These are phyloP conservation scores for Parelbella ahira DNA, from an alignment of 2,888 invertebrate genomes.

Conservation along the genomic window DNA sequence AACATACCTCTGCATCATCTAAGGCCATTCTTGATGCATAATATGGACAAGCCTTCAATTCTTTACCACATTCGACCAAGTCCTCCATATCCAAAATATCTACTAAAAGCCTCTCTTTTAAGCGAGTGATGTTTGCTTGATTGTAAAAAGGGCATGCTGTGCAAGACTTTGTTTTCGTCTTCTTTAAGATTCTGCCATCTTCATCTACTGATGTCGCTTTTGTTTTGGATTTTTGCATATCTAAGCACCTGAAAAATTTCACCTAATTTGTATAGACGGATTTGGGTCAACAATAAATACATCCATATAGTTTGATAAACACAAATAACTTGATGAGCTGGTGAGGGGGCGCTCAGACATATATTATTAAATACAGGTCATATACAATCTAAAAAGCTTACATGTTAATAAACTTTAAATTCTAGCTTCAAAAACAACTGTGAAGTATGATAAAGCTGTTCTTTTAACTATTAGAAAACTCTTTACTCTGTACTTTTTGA, in stretches of 20 bases:
- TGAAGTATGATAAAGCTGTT: too few species aligned
- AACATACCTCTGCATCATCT: constrained; percentile 86
- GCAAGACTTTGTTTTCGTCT: constrained; percentile 74
- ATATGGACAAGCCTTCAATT: constrained; percentile 93
- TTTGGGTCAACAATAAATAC: too few species aligned
- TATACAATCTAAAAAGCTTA: too few species aligned
- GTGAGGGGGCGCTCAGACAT: too few species aligned
- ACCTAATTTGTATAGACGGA: too few species aligned
- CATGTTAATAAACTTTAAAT: too few species aligned
- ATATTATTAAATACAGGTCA: too few species aligned
- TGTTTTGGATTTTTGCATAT: constrained; percentile 85
- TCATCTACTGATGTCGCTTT: constrained; percentile 78
- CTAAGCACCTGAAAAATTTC: constrained; percentile 82
- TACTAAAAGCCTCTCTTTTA: constrained; percentile 83
- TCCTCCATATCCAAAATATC: constrained; percentile 95
- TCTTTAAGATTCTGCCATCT: constrained; percentile 83
- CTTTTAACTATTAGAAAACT: too few species aligned
- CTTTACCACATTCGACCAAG: constrained; percentile 84
- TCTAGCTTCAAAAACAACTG: too few species aligned
- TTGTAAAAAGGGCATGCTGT: constrained; percentile 86
- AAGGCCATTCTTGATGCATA: constrained; percentile 92
- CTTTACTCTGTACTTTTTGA: too few species aligned
- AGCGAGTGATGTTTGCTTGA: constrained; percentile 79
- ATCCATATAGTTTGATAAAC: too few species aligned
- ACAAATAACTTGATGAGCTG: too few species aligned